Evolutionary conservation across 2,113 vertebrate species (phyloP), one percentile per base, ranked within the genome.

Genomic region (Dasyprocta punctata): DNA sequence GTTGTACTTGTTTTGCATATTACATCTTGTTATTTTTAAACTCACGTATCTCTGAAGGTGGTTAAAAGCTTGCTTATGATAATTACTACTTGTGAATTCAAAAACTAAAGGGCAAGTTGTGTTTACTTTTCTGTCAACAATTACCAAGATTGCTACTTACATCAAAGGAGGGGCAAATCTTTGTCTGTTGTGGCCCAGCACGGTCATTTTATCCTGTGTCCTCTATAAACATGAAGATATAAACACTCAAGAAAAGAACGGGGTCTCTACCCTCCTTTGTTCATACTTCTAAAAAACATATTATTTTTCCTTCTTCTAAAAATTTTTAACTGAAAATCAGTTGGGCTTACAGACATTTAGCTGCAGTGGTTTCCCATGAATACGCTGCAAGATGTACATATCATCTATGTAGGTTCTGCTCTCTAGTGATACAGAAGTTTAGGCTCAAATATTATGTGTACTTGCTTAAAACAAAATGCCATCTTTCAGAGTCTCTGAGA

Each of bases 401-500:
- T 71, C 83, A 88, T 90, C 92, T 86, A 75, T 73, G 94, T 92
- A 88, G 86, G 81, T 54, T 97, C 77, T 92, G 69, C 47, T 96
- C 71, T 90, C 83, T 78, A 89, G 92, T 95, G 90, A 87, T 16
- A 30, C 38, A 38, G 36, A 92, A 98, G 88, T 96, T 69, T 47
- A 96, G 80, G 54, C 58, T 87, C 44, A 85, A 92, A 95, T 87
- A 95, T 90, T 58, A 26, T 63, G 28, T 73, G 96, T 97, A 90
- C 82, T 97, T 93, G 56, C 67, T 97, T 98, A 81, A 85, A 97
- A 92, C 56, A 92, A 91, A 97, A 86, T 97, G 89, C n/a, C 89
- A 84, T 95, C 96, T 81, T 84, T 89, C 81, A 97, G 96, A 96
- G 84, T 84, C 47, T 69, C 49, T 84, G 19, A 58, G 96, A 96